Evolutionary conservation across 2,113 vertebrate genomes (phyloP).

Genomic region (Gadus macrocephalus): DNA sequence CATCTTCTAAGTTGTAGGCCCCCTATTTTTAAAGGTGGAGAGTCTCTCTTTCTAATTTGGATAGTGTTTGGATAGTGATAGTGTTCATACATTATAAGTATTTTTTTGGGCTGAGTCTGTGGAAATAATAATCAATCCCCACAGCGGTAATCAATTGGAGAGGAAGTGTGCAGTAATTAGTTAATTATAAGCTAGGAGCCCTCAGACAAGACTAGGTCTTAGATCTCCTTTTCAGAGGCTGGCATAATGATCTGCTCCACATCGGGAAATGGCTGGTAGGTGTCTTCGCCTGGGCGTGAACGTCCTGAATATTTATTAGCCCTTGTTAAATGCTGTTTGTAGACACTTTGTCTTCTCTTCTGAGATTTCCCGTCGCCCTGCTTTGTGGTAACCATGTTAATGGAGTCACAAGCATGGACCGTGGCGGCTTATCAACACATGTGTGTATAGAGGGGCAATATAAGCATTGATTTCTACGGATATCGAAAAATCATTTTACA

Average conservation of each 20-base stretch:
- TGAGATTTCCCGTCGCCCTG: background rate
- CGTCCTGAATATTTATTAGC: constrained; percentile 72
- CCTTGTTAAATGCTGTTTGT: constrained; percentile 67
- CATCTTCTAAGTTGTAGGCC: constrained; percentile 13
- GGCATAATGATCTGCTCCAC: constrained; percentile 66
- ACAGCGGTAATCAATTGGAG: constrained; percentile 67
- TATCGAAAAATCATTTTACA: constrained; percentile 15
- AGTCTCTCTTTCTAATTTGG: constrained; percentile 38
- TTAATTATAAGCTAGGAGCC: constrained; percentile 77
- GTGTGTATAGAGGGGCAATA: constrained; percentile 11
- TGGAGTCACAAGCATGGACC: background rate
- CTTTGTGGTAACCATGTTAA: background rate
- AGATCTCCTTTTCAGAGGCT: constrained; percentile 64
- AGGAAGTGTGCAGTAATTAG: constrained; percentile 67
- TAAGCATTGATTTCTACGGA: constrained; percentile 26
- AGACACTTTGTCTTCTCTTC: constrained; percentile 37
- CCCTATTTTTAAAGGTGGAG: no score
- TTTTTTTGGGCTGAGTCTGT: constrained; percentile 14
- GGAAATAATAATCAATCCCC: constrained; percentile 67
- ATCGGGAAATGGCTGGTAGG: constrained; percentile 66
- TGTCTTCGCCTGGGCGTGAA: constrained; percentile 45
- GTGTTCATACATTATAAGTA: constrained; percentile 45
- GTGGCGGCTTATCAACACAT: constrained; percentile 3
- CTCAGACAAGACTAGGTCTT: constrained; percentile 53
- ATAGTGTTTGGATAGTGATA: constrained; percentile 29